Conservation (phyloP, 2,888 invertebrate genomes). For the Camponotus fellah region DNA sequence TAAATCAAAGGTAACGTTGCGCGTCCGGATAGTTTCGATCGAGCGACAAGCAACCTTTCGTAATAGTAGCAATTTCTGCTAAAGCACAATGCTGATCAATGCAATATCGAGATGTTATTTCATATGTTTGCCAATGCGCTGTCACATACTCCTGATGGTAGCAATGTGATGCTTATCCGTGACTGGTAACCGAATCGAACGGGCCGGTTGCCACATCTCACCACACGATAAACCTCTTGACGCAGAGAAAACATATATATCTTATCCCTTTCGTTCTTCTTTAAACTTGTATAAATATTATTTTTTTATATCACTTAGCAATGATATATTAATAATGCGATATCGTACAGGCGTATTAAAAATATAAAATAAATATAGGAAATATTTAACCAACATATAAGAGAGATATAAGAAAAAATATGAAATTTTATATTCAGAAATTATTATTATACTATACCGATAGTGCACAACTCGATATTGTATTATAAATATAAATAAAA, state of each 20-base stretch:
- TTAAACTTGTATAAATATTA: slow-evolving; percentile 6
- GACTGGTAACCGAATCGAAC: neutral
- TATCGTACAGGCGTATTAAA: neutral
- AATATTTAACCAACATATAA: neutral
- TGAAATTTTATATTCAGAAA: neutral
- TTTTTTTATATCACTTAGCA: neutral
- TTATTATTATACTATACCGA: neutral
- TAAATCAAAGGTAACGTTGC: neutral
- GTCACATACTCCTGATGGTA: neutral
- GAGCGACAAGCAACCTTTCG: neutral
- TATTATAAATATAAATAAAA: neutral
- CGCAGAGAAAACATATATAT: neutral
- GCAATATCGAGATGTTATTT: neutral
- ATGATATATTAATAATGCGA: neutral
- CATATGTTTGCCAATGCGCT: slow-evolving; percentile 5
- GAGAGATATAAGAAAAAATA: neutral
- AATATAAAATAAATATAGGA: slow-evolving; percentile 3
- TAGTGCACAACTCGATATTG: neutral
- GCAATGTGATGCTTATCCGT: neutral
- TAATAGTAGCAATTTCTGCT: slow-evolving; percentile 8
- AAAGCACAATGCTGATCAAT: slow-evolving; percentile 3
- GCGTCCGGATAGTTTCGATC: slow-evolving; percentile 3
- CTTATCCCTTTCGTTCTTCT: neutral
- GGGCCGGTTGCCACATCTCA: neutral
- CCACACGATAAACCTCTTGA: neutral